A percentile compares a stretch with the other conserved stretches of the same genome.
Conservation (phyloP, 2,797 vertebrate genomes). For the Arctocebus calabarensis region DNA sequence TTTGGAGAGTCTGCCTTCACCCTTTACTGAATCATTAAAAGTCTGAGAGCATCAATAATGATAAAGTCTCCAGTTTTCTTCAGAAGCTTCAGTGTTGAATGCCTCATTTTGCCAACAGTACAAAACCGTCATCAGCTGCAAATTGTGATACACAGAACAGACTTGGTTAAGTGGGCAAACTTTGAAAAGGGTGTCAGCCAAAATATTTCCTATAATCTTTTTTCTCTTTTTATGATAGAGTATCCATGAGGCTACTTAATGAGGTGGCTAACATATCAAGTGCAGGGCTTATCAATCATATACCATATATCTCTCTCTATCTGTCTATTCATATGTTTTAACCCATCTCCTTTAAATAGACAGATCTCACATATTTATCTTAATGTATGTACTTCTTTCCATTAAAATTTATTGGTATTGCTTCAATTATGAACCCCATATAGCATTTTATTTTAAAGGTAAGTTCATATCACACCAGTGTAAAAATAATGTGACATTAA, state of each 20-base stretch:
- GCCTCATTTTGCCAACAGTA: background rate
- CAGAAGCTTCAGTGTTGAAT: background rate
- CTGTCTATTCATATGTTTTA: background rate
- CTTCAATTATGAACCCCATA: background rate
- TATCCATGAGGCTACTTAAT: background rate
- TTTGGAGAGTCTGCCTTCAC: slow-evolving; percentile 17
- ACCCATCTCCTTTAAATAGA: background rate
- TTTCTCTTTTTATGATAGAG: background rate
- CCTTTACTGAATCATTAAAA: slow-evolving; percentile 50
- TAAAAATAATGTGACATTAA: background rate
- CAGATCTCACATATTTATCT: background rate
- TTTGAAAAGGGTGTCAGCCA: background rate
- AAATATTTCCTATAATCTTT: background rate
- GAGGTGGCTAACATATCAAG: background rate
- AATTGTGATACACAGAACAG: background rate
- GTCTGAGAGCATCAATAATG: slow-evolving; percentile 17
- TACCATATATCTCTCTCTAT: background rate
- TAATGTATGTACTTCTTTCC: background rate
- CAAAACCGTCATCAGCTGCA: background rate
- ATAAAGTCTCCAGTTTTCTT: background rate
- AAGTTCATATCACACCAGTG: background rate
- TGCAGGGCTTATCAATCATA: background rate
- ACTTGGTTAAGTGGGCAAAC: background rate
- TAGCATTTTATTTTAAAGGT: slow-evolving; percentile 34
- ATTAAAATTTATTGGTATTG: background rate